Evolutionary conservation across 2,888 invertebrate genomes (phyloP), one percentile per base, ranked within the genome.

Genomic region (Dromius quadrimaculatus): DNA sequence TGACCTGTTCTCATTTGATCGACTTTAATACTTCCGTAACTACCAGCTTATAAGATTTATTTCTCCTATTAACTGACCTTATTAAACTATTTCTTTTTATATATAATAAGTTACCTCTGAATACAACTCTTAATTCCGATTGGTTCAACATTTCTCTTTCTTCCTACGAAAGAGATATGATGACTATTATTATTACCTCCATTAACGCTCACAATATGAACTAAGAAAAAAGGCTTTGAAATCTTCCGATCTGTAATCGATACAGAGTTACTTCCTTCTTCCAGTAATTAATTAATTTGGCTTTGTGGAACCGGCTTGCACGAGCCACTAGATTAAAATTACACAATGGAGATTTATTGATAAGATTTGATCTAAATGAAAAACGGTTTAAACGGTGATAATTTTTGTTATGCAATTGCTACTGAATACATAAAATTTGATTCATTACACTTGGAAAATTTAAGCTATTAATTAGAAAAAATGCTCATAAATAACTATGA

Each of bases 281-380:
- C 22, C 11, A 61, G 61, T 38, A 38, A 38, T 50, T 61, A 61
- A 61, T 61, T 61, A 61, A 61, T 61, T 61, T 22, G 61, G 61
- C 41, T 61, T 61, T 61, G 61, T 61, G 41, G 38, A 38, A 61
- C 61, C 61, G 61, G 61, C 61, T 15, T 41, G 61, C 61, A 61
- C 61, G 61, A 61, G 61, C 61, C 61, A 61, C 61, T 61, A 38
- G 61, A 38, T 61, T 61, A 61, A 38, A 61, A 38, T 22, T 61
- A 36, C 61, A 61, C 61, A 61, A 61, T 41, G 13, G 15, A 20
- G 61, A 61, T 61, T 61, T 61, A 61, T 61, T 19, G 61, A 38
- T 61, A 61, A 28, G 57, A 57, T 57, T 6, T n/a, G n/a, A 57
- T 57, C 57, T 45, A n/a, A 38, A 38, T 9, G 13, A n/a, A n/a